phyloP scores from a whole-genome alignment of 92 coral and sea anemone genomes.

The Chrysogorgia sp. region DNA sequence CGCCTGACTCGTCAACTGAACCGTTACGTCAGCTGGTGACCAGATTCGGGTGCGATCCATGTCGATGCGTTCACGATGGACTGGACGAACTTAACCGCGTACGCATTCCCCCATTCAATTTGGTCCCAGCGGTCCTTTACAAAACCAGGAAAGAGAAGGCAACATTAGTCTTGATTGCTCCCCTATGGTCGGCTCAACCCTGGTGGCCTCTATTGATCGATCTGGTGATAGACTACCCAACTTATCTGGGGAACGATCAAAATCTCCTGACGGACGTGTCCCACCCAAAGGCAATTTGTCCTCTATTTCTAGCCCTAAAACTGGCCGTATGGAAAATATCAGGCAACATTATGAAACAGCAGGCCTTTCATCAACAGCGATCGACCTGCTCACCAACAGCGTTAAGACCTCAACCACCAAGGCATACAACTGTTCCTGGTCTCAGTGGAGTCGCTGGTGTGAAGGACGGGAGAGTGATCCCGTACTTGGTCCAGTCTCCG shows the following conservation, averaged over 20 bases:
- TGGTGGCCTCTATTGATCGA: too few relatives aligned
- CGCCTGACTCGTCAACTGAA: too few relatives aligned
- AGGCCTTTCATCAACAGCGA: not conserved
- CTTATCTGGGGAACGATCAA: slow-evolving; percentile 18
- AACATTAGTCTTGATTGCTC: too few relatives aligned
- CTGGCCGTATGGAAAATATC: slow-evolving; percentile 37
- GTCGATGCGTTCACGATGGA: too few relatives aligned
- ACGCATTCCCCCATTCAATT: slow-evolving; percentile 1
- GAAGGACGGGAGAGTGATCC: slow-evolving; percentile 6
- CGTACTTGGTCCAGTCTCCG: slow-evolving; percentile 21
- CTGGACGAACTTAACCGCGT: too few relatives aligned
- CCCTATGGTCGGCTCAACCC: too few relatives aligned
- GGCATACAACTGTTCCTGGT: slow-evolving; percentile 17
- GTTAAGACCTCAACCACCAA: slow-evolving; percentile 27
- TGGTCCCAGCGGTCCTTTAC: slow-evolving; percentile 7
- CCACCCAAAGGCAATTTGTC: not conserved
- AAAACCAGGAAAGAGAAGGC: too few relatives aligned
- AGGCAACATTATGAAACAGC: not conserved
- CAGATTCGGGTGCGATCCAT: too few relatives aligned
- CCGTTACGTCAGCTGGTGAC: too few relatives aligned
- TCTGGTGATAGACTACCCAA: too few relatives aligned
- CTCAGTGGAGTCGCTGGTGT: slow-evolving; percentile 40
- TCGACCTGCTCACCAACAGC: not conserved
- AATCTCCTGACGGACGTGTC: slow-evolving; percentile 16
- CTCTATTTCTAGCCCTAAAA: slow-evolving; percentile 17